Percentiles rank a stretch among this genome's conserved stretches.
Conservation (phyloP, 2,888 invertebrate species). For the Andrena bucephala region DNA sequence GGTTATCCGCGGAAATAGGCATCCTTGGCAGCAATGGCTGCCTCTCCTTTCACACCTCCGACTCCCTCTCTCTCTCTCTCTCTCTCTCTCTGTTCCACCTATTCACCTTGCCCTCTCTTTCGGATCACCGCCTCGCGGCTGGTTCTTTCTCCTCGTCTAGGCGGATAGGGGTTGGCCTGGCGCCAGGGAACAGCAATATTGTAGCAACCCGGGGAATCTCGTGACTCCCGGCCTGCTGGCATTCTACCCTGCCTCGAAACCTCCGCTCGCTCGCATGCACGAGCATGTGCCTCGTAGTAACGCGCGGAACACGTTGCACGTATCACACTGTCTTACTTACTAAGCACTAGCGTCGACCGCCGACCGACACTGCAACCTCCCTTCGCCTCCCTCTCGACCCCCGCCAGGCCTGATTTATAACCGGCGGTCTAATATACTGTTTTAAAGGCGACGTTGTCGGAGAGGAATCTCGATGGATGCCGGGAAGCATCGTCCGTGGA, state of each 20-base stretch:
- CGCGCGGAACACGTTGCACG: slow-evolving; percentile 52
- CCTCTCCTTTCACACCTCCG: background rate
- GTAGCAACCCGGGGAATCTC: slow-evolving; percentile 73
- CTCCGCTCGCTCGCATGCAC: slow-evolving; percentile 46
- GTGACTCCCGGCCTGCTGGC: slow-evolving; percentile 69
- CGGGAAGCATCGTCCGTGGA: slow-evolving; percentile 63
- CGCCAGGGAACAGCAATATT: slow-evolving; percentile 78
- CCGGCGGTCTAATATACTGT: slow-evolving; percentile 68
- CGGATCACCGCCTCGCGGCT: slow-evolving; percentile 9
- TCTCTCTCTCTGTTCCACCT: background rate
- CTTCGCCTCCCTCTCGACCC: background rate
- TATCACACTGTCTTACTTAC: slow-evolving; percentile 73
- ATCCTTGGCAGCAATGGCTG: slow-evolving; percentile 21
- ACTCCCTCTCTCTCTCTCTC: background rate
- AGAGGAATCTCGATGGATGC: slow-evolving; percentile 69
- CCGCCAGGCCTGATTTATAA: slow-evolving; percentile 69
- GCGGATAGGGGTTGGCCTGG: slow-evolving; percentile 68
- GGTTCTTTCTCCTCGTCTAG: slow-evolving; percentile 46
- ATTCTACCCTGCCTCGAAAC: slow-evolving; percentile 60
- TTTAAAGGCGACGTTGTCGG: slow-evolving; percentile 70
- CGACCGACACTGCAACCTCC: slow-evolving; percentile 44
- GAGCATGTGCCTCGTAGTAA: slow-evolving; percentile 34
- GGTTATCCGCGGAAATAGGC: slow-evolving; percentile 50
- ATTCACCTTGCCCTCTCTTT: background rate
- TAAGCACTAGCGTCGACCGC: slow-evolving; percentile 67